These are phyloP conservation scores for Boloria euphrosyne DNA, from an alignment of 2,888 invertebrate genomes.

Conservation along the genomic window DNA sequence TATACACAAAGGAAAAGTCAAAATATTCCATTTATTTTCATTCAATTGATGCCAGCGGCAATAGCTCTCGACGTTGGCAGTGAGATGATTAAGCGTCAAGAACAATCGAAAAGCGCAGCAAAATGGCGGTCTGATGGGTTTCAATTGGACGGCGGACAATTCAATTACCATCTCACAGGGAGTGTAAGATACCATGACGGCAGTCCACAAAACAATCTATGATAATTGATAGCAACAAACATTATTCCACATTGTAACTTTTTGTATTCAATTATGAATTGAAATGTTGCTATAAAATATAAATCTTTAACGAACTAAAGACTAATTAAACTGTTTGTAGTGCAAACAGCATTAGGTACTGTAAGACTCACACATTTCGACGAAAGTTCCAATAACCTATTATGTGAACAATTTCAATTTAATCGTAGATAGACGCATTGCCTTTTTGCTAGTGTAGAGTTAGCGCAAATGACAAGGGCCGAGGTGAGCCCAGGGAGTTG, in stretches of 20 bases:
- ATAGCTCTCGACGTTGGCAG: constrained; percentile 20
- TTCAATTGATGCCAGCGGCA: constrained; percentile 17
- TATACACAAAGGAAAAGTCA: background rate
- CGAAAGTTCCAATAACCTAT: background rate
- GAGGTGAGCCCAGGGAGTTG: constrained; percentile 56
- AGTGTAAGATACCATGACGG: constrained; percentile 8
- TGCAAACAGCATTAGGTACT: no score
- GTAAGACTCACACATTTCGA: background rate
- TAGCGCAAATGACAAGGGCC: constrained; percentile 42
- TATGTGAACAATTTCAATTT: constrained; percentile 22
- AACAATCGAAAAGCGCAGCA: constrained; percentile 32
- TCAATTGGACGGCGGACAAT: constrained; percentile 35
- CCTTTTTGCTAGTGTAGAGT: constrained; percentile 39
- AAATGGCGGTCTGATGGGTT: constrained; percentile 27
- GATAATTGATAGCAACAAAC: background rate
- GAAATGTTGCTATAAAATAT: no score
- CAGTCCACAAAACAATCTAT: background rate
- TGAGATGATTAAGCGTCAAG: constrained; percentile 26
- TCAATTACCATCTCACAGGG: constrained; percentile 32
- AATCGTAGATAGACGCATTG: constrained; percentile 9
- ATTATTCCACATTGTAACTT: no score
- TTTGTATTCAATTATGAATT: no score
- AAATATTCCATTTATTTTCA: constrained; percentile 16
- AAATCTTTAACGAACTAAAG: no score
- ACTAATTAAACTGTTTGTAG: no score